Percentiles rank a stretch among this genome's conserved stretches.
Evolutionary conservation across 1,140 invertebrate species (phyloP).

Genomic region (Atta texana): DNA sequence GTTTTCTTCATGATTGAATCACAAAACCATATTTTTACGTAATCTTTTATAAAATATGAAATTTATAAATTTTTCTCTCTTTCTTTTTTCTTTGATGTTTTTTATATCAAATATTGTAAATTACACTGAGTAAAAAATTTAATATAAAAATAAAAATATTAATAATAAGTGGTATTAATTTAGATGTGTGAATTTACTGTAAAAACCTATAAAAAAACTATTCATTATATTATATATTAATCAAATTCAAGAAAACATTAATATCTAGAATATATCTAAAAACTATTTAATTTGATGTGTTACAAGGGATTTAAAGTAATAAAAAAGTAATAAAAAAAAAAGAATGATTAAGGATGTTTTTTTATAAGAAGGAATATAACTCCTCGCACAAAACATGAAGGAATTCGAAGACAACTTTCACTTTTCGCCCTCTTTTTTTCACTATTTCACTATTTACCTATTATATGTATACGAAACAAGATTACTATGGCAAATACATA

Average conservation of each 20-base stretch:
- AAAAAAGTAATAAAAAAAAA: neutral
- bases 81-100: slow-evolving; percentile 5
- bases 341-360: neutral
- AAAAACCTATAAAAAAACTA: neutral
- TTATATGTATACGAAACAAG: slow-evolving; percentile 39
- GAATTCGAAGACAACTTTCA: slow-evolving; percentile 14
- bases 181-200: neutral
- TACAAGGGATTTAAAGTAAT: slow-evolving; percentile 18
- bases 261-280: neutral
- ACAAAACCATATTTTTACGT: neutral
- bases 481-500: slow-evolving; percentile 50
- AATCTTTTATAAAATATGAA: neutral
- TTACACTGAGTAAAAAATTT: neutral
- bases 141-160: neutral
- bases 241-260: neutral
- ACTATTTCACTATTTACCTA: neutral
- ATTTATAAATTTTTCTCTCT: slow-evolving; percentile 22
- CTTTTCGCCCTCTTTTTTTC: neutral
- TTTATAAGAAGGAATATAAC: slow-evolving; percentile 26
- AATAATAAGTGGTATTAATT: neutral
- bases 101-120: neutral
- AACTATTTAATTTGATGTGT: neutral
- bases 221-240: neutral
- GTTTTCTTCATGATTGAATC: neutral
- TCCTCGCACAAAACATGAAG: neutral